These are phyloP conservation scores for Cheilinus undulatus DNA, from an alignment of 2,113 vertebrate genomes.

Conservation along the genomic window DNA sequence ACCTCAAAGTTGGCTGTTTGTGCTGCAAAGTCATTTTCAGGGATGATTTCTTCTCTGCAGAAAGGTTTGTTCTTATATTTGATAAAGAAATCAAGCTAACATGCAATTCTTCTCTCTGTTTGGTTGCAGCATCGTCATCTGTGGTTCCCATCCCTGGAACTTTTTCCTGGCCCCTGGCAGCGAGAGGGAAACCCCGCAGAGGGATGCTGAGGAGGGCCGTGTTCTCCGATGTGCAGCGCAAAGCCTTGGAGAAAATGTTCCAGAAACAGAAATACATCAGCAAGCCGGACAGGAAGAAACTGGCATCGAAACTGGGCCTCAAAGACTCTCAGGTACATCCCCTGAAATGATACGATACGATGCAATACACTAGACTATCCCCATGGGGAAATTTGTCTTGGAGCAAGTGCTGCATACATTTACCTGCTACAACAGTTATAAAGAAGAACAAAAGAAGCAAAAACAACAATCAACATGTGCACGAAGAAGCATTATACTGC, in stretches of 20 bases:
- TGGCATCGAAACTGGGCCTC: constrained; percentile 93
- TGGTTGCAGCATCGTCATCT: constrained; percentile 85
- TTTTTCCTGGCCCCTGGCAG: constrained; percentile 94
- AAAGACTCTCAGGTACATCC: constrained; percentile 94
- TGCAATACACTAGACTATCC: too few relatives aligned
- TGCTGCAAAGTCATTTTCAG: not conserved
- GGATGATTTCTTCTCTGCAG: not conserved
- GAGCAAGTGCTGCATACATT: too few relatives aligned
- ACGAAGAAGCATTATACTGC: too few relatives aligned
- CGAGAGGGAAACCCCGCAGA: constrained; percentile 93
- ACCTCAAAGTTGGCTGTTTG: not conserved
- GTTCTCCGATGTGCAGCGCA: constrained; percentile 97
- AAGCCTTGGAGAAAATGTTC: constrained; percentile 98
- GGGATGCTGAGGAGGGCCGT: constrained; percentile 97
- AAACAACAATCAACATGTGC: too few relatives aligned
- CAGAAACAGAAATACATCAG: constrained; percentile 99
- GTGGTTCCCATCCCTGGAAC: constrained; percentile 96
- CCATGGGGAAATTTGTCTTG: too few relatives aligned
- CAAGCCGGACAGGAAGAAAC: constrained; percentile 96
- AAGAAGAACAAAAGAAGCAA: too few relatives aligned
- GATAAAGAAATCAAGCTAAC: constrained; percentile 8
- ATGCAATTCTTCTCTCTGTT: not conserved
- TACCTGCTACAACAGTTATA: too few relatives aligned
- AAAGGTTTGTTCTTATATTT: not conserved
- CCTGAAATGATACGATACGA: accelerated